A percentile compares a stretch with the other conserved stretches of the same genome.
Conservation (phyloP, 1,140 invertebrate species). For the Tenebrio molitor region DNA sequence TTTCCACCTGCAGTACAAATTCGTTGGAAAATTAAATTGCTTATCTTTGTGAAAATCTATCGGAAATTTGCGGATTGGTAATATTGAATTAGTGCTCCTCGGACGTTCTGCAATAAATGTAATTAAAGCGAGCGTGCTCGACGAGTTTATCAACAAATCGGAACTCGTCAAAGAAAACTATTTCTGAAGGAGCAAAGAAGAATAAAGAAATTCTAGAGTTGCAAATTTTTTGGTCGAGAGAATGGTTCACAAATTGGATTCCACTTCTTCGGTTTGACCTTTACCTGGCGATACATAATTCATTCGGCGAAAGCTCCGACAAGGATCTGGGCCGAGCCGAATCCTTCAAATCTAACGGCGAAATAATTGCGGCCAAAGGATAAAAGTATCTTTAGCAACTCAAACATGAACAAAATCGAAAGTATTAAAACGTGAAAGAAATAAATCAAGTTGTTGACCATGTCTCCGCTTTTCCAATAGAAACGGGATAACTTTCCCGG, state of each 20-base stretch:
- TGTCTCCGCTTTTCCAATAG: background rate
- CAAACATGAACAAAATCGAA: slow-evolving; percentile 23
- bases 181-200: no score
- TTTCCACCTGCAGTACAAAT: no score
- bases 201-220: no score
- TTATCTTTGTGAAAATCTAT: slow-evolving; percentile 13
- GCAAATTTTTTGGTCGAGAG: no score
- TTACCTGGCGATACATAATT: no score
- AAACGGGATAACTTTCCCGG: slow-evolving; percentile 4
- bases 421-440: slow-evolving; percentile 24
- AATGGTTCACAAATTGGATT: no score
- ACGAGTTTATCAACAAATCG: no score
- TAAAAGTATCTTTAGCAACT: slow-evolving; percentile 3
- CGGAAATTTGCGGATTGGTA: background rate
- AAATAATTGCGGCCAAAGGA: slow-evolving; percentile 10
- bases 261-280: no score
- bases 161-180: no score
- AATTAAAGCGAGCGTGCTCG: no score
- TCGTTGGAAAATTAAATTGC: slow-evolving; percentile 17
- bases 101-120: no score
- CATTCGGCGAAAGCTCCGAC: no score
- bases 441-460: slow-evolving; percentile 31
- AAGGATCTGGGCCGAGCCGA: background rate
- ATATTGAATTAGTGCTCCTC: slow-evolving; percentile 2
- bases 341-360: background rate